These are phyloP conservation scores for Erebia ligea DNA, from an alignment of 2,888 invertebrate species.

Conservation along the genomic window DNA sequence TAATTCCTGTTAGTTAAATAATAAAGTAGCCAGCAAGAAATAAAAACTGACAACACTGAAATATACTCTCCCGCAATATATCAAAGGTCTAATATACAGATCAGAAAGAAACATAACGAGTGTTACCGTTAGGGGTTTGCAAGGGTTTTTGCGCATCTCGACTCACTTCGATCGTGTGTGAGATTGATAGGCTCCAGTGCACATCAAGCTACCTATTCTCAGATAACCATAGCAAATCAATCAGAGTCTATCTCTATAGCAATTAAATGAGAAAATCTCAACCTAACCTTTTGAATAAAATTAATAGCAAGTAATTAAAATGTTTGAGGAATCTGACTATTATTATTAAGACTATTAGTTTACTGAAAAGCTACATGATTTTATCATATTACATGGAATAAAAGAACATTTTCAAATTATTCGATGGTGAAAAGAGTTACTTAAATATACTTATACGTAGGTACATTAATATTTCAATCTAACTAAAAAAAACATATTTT, in stretches of 20 bases:
- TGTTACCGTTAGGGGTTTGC: conserved; percentile 60
- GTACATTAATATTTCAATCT: too few species aligned
- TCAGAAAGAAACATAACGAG: conserved; percentile 56
- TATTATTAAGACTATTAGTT: too few species aligned
- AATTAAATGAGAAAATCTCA: conserved; percentile 1
- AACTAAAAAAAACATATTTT: too few species aligned
- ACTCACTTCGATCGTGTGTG: conserved; percentile 68
- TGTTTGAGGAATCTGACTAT: too few species aligned
- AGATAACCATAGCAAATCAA: conserved; percentile 18
- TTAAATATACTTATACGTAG: too few species aligned
- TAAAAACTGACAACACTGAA: neutral
- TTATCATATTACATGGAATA: too few species aligned
- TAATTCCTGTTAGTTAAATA: neutral
- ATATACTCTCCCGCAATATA: neutral
- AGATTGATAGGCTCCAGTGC: conserved; percentile 74
- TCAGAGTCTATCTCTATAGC: neutral
- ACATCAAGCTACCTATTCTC: conserved; percentile 52
- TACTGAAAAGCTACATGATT: too few species aligned
- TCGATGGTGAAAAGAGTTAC: too few species aligned
- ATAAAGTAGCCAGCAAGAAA: neutral
- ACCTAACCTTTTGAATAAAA: too few species aligned
- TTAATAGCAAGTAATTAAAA: too few species aligned
- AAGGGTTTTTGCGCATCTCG: conserved; percentile 67
- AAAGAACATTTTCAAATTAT: too few species aligned
- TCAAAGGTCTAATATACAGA: conserved; percentile 32